Evolutionary conservation across 2,113 vertebrate species (phyloP), one percentile per base, ranked within the genome.

Genomic region (Fregetta grallaria): DNA sequence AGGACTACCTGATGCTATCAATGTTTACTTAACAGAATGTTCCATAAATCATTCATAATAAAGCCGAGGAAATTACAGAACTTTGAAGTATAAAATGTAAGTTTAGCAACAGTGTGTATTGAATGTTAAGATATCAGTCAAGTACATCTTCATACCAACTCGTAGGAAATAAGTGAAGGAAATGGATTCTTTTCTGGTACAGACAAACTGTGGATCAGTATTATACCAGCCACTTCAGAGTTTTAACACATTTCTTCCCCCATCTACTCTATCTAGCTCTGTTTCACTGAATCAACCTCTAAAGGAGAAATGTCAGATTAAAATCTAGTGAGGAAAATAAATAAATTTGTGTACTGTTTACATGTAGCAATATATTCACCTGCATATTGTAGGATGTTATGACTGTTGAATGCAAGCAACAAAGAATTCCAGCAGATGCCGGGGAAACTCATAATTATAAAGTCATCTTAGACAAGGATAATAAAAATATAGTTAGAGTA

Each of bases 401-500:
- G 55, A 97, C 50, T 61, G 22, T 30, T 83, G 88, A 95, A 94
- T 72, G 58, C 4, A 8, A 95, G 71, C 77, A 94, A 93, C 89
- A 96, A 96, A 88, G 79, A 97, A 86, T 97, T 95, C 89, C 79
- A 96, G 59, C 58, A 94, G 44, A 72, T 27, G 73, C 89, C 72
- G 62, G 74, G 65, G 73, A 73, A 98, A 94, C 72, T 91, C 93
- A 97, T 96, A 96, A 96, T 95, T 86, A 96, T 97, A 94, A 98
- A 97, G 84, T 96, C 74, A 95, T 92, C 92, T 94, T 89, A 97
- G 88, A 92, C 79, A 91, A 93, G 63, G 80, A 92, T 96, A 96
- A 97, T 96, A 96, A 98, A 98, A 96, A 97, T 85, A 94, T 53
- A 82, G 50, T 92, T 98, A 96, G 79, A 90, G 82, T 96, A 98